These are phyloP conservation scores for Nasonia vitripennis DNA, from an alignment of 1,140 invertebrate genomes.

Conservation along the genomic window DNA sequence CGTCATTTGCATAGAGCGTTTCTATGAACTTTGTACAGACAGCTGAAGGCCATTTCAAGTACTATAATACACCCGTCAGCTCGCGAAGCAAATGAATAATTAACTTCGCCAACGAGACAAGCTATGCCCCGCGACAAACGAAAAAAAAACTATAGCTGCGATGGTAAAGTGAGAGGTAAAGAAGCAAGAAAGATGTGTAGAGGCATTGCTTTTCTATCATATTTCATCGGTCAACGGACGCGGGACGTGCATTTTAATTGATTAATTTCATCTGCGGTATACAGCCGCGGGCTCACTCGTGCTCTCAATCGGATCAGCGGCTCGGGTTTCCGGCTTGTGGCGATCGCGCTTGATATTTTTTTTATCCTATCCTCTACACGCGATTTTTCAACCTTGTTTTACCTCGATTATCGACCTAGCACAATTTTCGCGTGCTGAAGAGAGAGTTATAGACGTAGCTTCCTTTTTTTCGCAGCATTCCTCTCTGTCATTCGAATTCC, in stretches of 20 bases:
- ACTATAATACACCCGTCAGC: no score
- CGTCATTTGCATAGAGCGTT: neutral
- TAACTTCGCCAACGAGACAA: neutral
- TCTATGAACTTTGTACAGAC: neutral
- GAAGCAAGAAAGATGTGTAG: neutral
- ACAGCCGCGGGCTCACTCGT: neutral
- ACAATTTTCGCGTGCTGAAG: neutral
- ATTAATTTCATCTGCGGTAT: conserved; percentile 31
- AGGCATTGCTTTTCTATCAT: neutral
- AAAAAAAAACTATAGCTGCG: neutral
- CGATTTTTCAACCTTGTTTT: neutral
- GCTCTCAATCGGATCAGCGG: conserved; percentile 31
- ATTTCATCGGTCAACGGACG: neutral
- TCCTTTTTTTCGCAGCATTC: neutral
- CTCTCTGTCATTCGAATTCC: neutral
- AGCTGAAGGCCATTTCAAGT: conserved; percentile 1
- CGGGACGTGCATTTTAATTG: conserved; percentile 37
- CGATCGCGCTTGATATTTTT: conserved; percentile 14
- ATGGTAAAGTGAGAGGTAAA: neutral
- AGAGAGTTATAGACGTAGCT: neutral
- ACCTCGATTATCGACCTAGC: neutral
- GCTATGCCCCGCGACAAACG: neutral
- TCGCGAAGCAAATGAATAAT: neutral
- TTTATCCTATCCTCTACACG: neutral
- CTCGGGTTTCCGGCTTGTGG: neutral